These are phyloP conservation scores for Harlomillsia oculata DNA, from an alignment of 1,140 invertebrate species.

Conservation along the genomic window DNA sequence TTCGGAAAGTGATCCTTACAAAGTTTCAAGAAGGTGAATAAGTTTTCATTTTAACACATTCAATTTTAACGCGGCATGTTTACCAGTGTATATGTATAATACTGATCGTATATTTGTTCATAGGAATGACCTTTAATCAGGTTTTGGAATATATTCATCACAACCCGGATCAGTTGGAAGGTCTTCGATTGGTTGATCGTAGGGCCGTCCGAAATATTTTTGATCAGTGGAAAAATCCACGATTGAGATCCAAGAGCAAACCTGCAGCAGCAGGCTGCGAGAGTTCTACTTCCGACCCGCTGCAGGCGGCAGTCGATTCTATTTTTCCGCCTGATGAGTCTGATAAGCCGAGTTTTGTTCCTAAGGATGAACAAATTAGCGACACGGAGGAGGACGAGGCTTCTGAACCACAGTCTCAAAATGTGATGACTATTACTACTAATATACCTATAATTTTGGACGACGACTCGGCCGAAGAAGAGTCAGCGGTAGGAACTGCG, in stretches of 20 bases:
- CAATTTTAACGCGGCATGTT: neutral
- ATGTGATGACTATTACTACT: no score
- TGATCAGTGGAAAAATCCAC: constrained; percentile 26
- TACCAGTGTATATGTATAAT: no score
- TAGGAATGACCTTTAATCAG: constrained; percentile 26
- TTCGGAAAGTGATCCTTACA: constrained; percentile 21
- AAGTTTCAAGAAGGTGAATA: constrained; percentile 31
- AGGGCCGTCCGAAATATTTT: constrained; percentile 32
- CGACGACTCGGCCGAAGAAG: no score
- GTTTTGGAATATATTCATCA: constrained; percentile 29
- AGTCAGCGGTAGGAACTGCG: no score
- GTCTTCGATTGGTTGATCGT: constrained; percentile 26
- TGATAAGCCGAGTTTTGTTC: neutral
- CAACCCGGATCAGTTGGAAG: constrained; percentile 30
- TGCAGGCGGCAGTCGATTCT: neutral
- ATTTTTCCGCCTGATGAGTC: neutral
- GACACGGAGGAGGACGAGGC: neutral
- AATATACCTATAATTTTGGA: no score
- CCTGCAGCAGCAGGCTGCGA: no score
- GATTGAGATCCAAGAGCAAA: neutral
- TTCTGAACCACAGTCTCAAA: neutral
- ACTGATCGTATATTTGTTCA: no score
- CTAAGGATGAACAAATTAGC: neutral
- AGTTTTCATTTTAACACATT: neutral
- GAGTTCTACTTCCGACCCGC: neutral